Evolutionary conservation across 2,888 invertebrate genomes (phyloP).

Genomic region (Brenthis hecate): DNA sequence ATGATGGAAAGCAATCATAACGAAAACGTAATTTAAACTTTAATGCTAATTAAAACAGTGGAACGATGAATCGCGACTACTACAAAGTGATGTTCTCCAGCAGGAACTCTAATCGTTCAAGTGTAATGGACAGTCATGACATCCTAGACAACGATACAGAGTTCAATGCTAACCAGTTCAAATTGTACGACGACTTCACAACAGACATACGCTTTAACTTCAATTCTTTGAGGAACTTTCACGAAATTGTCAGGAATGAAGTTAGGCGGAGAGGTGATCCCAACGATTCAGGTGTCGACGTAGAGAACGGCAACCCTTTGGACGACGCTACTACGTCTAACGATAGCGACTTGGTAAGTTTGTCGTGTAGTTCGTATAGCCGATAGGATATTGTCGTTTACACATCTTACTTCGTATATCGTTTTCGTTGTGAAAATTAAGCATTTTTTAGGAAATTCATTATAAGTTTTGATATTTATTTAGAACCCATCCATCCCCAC

Average conservation of each 20-base stretch:
- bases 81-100: constrained; percentile 69
- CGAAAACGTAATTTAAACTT: constrained; percentile 39
- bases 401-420: constrained; percentile 9
- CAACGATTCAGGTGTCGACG: constrained; percentile 75
- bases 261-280: constrained; percentile 61
- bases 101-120: constrained; percentile 54
- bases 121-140: constrained; percentile 55
- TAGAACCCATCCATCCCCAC: neutral
- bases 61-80: constrained; percentile 71
- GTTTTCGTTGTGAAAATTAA: neutral
- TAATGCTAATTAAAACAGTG: constrained; percentile 35
- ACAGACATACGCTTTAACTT: constrained; percentile 71
- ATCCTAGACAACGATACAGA: constrained; percentile 75
- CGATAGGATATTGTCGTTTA: constrained; percentile 2
- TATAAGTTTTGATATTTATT: neutral
- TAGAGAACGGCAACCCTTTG: constrained; percentile 73
- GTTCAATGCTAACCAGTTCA: constrained; percentile 78
- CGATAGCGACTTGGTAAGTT: constrained; percentile 76
- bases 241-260: constrained; percentile 50
- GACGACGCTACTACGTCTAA: constrained; percentile 63
- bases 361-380: neutral
- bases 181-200: constrained; percentile 76
- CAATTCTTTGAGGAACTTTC: constrained; percentile 64
- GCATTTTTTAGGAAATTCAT: neutral
- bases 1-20: constrained; percentile 41